Evolutionary conservation across 2,888 invertebrate species (phyloP).

Genomic region (Ochlodes sylvanus): DNA sequence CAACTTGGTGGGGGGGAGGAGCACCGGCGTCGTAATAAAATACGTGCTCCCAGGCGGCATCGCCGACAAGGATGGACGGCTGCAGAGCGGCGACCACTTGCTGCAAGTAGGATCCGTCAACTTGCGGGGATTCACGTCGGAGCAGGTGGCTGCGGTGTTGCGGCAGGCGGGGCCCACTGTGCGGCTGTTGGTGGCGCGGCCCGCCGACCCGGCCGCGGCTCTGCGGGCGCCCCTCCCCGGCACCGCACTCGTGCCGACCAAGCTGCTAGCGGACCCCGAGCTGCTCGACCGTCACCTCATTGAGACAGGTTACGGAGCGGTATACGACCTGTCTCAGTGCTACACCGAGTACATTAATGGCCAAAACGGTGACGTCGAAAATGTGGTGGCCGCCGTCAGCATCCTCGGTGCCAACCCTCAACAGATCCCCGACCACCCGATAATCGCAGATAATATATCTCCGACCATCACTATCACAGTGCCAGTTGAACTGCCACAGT

Average conservation of each 20-base stretch:
- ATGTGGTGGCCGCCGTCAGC: conserved; percentile 75
- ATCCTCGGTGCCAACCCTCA: conserved; percentile 76
- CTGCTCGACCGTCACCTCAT: conserved; percentile 94
- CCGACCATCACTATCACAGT: conserved; percentile 80
- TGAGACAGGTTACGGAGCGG: conserved; percentile 89
- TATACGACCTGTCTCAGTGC: conserved; percentile 77
- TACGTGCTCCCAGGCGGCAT: conserved; percentile 98
- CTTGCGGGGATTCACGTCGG: conserved; percentile 97
- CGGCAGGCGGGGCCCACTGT: conserved; percentile 93
- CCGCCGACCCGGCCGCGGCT: conserved; percentile 93
- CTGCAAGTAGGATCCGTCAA: conserved; percentile 98
- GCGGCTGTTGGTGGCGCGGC: conserved; percentile 96
- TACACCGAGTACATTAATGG: conserved; percentile 71
- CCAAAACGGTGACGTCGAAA: conserved; percentile 63
- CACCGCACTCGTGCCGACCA: conserved; percentile 96
- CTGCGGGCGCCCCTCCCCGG: conserved; percentile 92
- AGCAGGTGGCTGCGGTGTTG: conserved; percentile 91
- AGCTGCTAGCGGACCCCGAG: conserved; percentile 95
- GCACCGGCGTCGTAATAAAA: conserved; percentile 99
- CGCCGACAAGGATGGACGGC: conserved; percentile 97
- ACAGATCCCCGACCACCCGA: conserved; percentile 70
- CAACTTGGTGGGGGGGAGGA: conserved; percentile 98
- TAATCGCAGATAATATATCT: conserved; percentile 66
- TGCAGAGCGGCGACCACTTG: conserved; percentile 99
- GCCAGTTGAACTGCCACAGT: conserved; percentile 85